phyloP scores from a whole-genome alignment of 2,888 invertebrate species.

The Timema cristinae region DNA sequence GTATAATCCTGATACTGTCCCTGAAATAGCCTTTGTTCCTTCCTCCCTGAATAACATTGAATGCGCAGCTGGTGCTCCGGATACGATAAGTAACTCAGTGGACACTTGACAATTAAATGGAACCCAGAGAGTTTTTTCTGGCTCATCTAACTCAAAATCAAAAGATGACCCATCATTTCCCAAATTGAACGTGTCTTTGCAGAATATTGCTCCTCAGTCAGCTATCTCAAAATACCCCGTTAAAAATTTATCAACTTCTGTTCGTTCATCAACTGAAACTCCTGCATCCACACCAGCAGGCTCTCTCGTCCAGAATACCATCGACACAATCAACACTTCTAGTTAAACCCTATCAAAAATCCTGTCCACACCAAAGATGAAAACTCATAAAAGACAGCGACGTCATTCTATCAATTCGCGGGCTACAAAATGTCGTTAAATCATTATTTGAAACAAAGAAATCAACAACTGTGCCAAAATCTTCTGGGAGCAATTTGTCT shows the following conservation, averaged over 20 bases:
- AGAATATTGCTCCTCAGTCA: neutral
- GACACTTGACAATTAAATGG: neutral
- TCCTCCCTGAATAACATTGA: neutral
- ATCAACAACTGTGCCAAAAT: neutral
- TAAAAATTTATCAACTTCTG: too few species aligned
- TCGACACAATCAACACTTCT: neutral
- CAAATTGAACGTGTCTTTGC: neutral
- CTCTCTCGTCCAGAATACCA: too few species aligned
- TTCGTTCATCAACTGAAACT: too few species aligned
- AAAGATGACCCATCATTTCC: slow-evolving; percentile 12
- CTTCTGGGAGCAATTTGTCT: neutral
- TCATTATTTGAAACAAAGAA: too few species aligned
- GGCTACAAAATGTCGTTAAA: neutral
- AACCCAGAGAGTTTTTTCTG: neutral
- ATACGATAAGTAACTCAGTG: neutral
- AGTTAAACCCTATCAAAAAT: too few species aligned
- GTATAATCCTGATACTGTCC: slow-evolving; percentile 8
- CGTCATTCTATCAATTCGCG: too few species aligned
- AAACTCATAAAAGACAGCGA: too few species aligned
- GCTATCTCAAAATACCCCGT: neutral
- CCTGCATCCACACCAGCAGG: too few species aligned
- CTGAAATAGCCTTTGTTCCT: slow-evolving; percentile 7
- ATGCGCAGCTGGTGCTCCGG: neutral
- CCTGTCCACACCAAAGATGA: neutral
- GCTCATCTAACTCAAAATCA: neutral